Conservation (phyloP, 1,140 invertebrate genomes). For the Eriosoma lanigerum region DNA sequence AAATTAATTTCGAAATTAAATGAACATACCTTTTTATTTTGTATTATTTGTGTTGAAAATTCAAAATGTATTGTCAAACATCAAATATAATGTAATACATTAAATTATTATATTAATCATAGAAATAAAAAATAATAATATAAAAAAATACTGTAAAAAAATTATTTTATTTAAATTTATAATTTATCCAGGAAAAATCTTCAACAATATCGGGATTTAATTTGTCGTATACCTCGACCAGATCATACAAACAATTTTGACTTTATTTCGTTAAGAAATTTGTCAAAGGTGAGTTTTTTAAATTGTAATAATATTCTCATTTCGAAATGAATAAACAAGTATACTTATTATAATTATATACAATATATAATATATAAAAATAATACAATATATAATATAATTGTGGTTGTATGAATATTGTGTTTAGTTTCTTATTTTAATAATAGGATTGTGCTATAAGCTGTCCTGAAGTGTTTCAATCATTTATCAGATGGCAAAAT, state of each 20-base stretch:
- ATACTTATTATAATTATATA: background rate
- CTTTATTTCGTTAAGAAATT: background rate
- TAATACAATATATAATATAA: too few species aligned
- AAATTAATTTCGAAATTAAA: too few species aligned
- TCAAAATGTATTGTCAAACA: too few species aligned
- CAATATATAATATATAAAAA: background rate
- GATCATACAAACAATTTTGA: background rate
- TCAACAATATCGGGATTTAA: background rate
- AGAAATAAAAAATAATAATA: background rate
- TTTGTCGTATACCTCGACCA: background rate
- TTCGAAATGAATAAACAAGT: too few species aligned
- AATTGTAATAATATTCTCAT: too few species aligned
- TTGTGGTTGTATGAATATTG: background rate
- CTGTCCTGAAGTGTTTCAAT: conserved; percentile 23
- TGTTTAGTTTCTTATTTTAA: background rate
- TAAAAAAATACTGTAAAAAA: too few species aligned
- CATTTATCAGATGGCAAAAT: background rate
- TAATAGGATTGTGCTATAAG: background rate
- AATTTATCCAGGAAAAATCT: background rate
- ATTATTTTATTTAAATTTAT: background rate
- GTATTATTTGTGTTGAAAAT: too few species aligned
- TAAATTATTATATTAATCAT: background rate
- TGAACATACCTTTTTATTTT: too few species aligned
- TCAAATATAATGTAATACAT: too few species aligned
- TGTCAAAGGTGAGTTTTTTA: background rate